Base-by-base conservation (phyloP, 2,888 invertebrate genomes). In the Eilema depressum region DNA sequence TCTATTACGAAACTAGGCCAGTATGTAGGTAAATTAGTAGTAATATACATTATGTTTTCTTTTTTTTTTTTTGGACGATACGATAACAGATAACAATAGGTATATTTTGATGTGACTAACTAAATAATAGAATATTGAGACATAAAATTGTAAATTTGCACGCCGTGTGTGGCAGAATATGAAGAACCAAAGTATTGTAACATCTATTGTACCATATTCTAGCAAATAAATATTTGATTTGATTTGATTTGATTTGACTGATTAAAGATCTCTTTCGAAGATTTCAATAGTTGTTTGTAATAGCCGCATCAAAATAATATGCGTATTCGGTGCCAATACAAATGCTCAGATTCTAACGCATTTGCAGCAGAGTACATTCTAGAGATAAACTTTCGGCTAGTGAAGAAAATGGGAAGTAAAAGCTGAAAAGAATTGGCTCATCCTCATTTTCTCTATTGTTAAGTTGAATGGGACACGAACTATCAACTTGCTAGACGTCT, bases 381-480 rank as follows among this genome's bases (percentile, higher is more conserved):
- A 88, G 91, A 92, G 89, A 90, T 90, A 92, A 93, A 93, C 91
- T 93, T 94, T 92, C 86, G 90, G 88, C 88, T 88, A 88, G 88
- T 88, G 89, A 90, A 91, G 91, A 90, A 92, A 92, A 91, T 89
- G 88, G 88, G 82, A 87, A 88, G 91, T 92, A 92, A 94, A 93
- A 91, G 91, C 90, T 89, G 88, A 88, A 89, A 92, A 91, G 92
- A 93, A 93, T 93, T 93, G 93, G 92, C 91, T 91, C 84, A 89
- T 93, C 91, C 91, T 93, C 93, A 94, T 95, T 94, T 92, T 92
- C 90, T 90, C 93, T 88, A 94, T 95, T 95, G 94, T 95, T 90
- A 91, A 92, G 91, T 92, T 92, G 93, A 94, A 93, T 92, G 88
- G 91, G 87, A 89, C 88, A 91, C 89, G 90, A 93, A 94, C 93